Conservation (phyloP, 2,797 vertebrate species). For the Rhinatrema bivittatum region DNA sequence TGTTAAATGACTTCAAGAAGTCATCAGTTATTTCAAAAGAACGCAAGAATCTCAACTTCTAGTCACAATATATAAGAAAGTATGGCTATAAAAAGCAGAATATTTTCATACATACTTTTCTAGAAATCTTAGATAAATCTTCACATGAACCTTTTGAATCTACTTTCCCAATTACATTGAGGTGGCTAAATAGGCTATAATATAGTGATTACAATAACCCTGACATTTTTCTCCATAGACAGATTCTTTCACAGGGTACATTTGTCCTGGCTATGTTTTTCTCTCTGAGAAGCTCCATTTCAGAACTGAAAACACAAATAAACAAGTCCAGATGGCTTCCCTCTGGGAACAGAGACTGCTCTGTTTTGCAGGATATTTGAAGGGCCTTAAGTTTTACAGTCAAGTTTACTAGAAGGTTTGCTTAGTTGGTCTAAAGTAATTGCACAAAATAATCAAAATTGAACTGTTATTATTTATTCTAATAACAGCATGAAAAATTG, state of each 20-base stretch:
- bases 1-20: no score
- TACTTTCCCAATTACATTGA: not conserved
- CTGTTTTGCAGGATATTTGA: constrained; percentile 13
- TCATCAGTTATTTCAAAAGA: no score
- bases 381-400: constrained; percentile 13
- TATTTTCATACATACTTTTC: constrained; percentile 1
- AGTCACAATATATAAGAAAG: no score
- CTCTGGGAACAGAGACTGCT: constrained; percentile 27
- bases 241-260: no score
- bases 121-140: not conserved
- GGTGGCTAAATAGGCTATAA: constrained; percentile 16
- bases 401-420: not conserved
- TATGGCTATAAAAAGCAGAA: no score
- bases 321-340: constrained; percentile 59
- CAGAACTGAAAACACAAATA: constrained; percentile 56
- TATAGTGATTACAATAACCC: constrained; percentile 18
- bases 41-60: no score
- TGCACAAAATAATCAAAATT: not conserved
- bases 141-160: not conserved
- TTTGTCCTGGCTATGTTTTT: constrained; percentile 38
- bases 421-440: not conserved
- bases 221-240: constrained; percentile 22
- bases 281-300: constrained; percentile 51
- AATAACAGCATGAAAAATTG: not conserved
- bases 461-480: not conserved